Conservation (phyloP, 2,113 vertebrate species). For the Rhagologus leucostigma region DNA sequence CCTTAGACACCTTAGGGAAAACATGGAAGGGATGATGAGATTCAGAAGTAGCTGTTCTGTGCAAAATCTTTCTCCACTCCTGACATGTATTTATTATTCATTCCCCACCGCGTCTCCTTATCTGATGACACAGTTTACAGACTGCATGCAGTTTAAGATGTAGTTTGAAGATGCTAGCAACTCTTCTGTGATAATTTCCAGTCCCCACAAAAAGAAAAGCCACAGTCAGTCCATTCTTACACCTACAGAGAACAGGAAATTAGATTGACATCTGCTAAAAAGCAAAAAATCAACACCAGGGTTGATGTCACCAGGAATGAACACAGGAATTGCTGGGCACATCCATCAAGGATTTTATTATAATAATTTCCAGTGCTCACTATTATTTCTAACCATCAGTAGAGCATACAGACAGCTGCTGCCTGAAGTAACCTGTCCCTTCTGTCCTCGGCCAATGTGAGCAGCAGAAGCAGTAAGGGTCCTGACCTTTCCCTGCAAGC, state of each 20-base stretch:
- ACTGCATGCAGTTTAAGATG: not conserved
- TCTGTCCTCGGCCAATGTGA: not conserved
- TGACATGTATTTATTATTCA: not conserved
- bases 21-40: rapidly evolving
- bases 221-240: not conserved
- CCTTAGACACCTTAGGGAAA: not conserved
- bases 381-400: not conserved
- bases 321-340: not conserved
- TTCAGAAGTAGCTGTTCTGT: not conserved
- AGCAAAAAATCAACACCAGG: not conserved
- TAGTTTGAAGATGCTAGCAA: not conserved
- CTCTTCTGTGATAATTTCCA: not conserved
- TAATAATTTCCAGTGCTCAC: not conserved
- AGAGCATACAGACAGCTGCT: not conserved
- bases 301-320: not conserved
- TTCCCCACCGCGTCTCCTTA: not conserved
- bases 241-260: not conserved
- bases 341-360: not conserved
- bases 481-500: not conserved
- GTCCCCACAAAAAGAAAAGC: not conserved
- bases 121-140: not conserved
- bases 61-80: not conserved
- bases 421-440: not conserved
- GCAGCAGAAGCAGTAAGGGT: not conserved
- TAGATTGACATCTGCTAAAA: not conserved